A percentile compares a stretch with the other conserved stretches of the same genome.
phyloP scores from a whole-genome alignment of 2,797 vertebrate genomes.

The Malurus splendens region DNA sequence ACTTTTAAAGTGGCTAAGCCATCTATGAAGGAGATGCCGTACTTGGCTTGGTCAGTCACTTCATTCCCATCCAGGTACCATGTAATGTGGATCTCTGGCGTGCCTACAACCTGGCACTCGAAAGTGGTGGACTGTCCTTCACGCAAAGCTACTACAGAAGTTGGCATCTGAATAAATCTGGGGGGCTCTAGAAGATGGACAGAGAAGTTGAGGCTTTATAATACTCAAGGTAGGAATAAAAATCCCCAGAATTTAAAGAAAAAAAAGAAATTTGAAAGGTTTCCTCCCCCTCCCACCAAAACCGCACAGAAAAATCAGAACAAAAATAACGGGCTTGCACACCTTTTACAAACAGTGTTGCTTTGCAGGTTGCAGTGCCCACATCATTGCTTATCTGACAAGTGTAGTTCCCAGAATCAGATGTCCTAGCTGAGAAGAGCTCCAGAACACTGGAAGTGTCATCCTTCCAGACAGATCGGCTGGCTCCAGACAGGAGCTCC shows the following conservation, averaged over 20 bases:
- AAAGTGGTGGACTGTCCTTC: conserved; percentile 85
- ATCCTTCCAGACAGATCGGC: conserved; percentile 87
- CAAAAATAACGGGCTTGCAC: not conserved
- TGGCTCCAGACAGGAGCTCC: conserved; percentile 82
- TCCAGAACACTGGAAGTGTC: conserved; percentile 87
- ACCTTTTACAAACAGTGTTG: conserved; percentile 96
- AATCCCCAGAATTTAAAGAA: not conserved
- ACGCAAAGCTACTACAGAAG: conserved; percentile 83
- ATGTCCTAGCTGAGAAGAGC: conserved; percentile 85
- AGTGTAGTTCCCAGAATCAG: conserved; percentile 88
- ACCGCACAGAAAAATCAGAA: not conserved
- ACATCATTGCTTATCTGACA: conserved; percentile 94
- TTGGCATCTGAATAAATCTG: conserved; percentile 87
- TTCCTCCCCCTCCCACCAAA: not conserved
- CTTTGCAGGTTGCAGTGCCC: conserved; percentile 85
- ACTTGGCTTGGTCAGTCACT: conserved; percentile 77
- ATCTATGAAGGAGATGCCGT: conserved; percentile 79
- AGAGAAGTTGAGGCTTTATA: not conserved
- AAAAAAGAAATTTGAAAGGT: not conserved
- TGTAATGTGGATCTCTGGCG: conserved; percentile 87
- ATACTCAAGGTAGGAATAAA: not conserved
- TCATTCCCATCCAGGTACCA: conserved; percentile 96
- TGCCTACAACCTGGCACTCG: conserved; percentile 91
- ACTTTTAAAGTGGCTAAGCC: conserved; percentile 87
- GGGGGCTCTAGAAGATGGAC: conserved; percentile 83